Conservation (phyloP, 2,113 vertebrate genomes). For the Regulus satrapa region DNA sequence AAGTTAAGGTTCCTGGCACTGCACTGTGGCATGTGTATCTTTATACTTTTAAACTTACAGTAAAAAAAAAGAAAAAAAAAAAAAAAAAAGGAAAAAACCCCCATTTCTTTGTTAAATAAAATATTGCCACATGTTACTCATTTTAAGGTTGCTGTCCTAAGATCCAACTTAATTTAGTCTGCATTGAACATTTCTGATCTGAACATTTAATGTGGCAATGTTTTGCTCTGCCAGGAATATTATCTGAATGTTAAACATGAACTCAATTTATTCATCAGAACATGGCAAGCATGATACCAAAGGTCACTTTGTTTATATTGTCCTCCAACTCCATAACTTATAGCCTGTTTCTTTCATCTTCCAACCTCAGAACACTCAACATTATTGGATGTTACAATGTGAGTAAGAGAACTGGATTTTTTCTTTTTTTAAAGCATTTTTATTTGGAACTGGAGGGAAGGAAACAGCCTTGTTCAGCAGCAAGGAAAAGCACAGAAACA, state of each 20-base stretch:
- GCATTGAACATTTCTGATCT: slow-evolving; percentile 75
- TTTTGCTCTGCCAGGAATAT: slow-evolving; percentile 58
- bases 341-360: slow-evolving; percentile 55
- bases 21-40: slow-evolving; percentile 69
- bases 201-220: slow-evolving; percentile 78
- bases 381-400: slow-evolving; percentile 34
- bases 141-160: slow-evolving; percentile 74
- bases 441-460: neutral
- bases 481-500: neutral
- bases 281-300: slow-evolving; percentile 63
- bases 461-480: slow-evolving; percentile 2
- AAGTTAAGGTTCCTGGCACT: slow-evolving; percentile 74
- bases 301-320: slow-evolving; percentile 61
- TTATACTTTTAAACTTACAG: slow-evolving; percentile 74
- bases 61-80: neutral
- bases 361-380: slow-evolving; percentile 42
- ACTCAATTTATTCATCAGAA: slow-evolving; percentile 72
- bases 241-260: slow-evolving; percentile 74
- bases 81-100: too few relatives aligned
- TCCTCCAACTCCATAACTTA: slow-evolving; percentile 45
- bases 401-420: neutral
- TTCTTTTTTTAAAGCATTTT: neutral
- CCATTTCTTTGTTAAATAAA: slow-evolving; percentile 75
- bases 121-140: slow-evolving; percentile 78
- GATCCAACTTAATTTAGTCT: slow-evolving; percentile 75